These are phyloP conservation scores for Aspidoscelis tigris DNA, from an alignment of 2,113 vertebrate species.

Conservation along the genomic window DNA sequence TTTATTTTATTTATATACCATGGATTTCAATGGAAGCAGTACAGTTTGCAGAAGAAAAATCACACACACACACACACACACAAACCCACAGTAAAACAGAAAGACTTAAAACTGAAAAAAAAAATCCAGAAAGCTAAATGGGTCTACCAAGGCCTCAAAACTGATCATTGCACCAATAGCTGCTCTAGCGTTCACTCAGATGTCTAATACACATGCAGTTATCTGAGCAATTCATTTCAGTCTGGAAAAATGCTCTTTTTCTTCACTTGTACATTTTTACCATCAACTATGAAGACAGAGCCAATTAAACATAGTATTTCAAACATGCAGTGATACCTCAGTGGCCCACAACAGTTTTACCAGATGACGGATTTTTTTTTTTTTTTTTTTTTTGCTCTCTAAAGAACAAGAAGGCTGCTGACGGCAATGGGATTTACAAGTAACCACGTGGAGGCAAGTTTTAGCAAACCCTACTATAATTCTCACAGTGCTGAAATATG, in stretches of 20 bases:
- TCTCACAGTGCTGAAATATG: not conserved
- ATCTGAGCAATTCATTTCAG: not conserved
- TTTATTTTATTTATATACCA: no score
- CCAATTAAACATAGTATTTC: not conserved
- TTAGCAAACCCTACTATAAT: slow-evolving; percentile 39
- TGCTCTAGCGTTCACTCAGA: not conserved
- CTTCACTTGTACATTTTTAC: not conserved
- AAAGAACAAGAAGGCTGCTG: slow-evolving; percentile 1
- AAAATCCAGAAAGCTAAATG: no score
- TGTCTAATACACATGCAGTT: not conserved
- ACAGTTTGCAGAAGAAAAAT: no score
- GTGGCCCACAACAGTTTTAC: not conserved
- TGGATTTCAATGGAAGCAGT: no score
- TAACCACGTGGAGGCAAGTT: slow-evolving; percentile 14
- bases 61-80: no score
- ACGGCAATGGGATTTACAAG: not conserved
- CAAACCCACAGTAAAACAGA: no score
- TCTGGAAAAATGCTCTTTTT: not conserved
- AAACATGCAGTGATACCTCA: not conserved
- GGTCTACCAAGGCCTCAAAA: no score
- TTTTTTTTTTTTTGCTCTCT: slow-evolving; percentile 4
- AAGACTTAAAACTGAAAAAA: no score
- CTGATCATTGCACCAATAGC: no score
- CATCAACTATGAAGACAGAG: not conserved
- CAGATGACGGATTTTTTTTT: not conserved